Percentiles rank a stretch among this genome's conserved stretches.
Evolutionary conservation across 2,797 vertebrate genomes (phyloP).

Genomic region (Oreortyx pictus): DNA sequence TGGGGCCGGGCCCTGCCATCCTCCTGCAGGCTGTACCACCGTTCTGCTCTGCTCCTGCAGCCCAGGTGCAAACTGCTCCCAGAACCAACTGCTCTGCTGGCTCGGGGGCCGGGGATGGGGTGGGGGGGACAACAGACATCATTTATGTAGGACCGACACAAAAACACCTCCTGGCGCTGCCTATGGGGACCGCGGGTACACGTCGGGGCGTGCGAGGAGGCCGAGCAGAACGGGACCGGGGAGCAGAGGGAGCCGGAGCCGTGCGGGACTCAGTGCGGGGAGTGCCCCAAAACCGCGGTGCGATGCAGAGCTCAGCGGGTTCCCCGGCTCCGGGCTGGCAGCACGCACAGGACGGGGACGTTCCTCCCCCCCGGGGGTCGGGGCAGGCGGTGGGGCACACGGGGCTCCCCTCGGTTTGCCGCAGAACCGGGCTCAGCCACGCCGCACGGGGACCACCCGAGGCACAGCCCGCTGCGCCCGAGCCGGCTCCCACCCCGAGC

Average conservation of each 20-base stretch:
- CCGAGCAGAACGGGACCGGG: background rate
- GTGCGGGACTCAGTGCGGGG: fast-evolving
- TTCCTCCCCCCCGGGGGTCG: too few species aligned
- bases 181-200: background rate
- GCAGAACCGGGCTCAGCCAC: background rate
- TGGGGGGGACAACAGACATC: background rate
- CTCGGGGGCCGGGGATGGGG: too few species aligned
- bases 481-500: background rate
- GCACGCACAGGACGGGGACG: too few species aligned
- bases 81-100: background rate
- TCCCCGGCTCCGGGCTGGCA: background rate
- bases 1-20: background rate
- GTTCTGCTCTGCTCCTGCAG: background rate
- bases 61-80: background rate
- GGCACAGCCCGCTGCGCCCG: too few species aligned
- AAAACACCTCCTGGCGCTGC: background rate
- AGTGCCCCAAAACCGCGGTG: fast-evolving
- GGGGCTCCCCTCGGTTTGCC: background rate
- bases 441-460: background rate
- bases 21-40: background rate
- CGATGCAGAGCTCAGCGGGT: fast-evolving
- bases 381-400: background rate
- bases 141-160: conserved; percentile 57
- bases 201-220: background rate
- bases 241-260: fast-evolving